Percentiles rank a stretch among this genome's conserved stretches.
These are phyloP conservation scores for Petrocephalus zakoni DNA, from an alignment of 2,113 vertebrate species.

Conservation along the genomic window DNA sequence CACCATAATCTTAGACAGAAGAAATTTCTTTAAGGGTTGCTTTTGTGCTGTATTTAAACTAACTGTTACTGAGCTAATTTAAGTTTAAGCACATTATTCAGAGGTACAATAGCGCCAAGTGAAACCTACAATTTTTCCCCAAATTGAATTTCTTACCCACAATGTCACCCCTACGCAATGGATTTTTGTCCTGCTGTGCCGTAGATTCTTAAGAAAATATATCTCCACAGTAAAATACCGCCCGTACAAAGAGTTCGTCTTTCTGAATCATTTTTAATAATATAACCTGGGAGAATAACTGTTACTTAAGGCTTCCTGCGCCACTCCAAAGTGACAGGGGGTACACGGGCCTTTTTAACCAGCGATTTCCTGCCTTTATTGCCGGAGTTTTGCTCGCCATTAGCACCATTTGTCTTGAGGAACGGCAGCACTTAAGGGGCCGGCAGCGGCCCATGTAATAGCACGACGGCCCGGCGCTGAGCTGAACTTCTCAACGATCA, in stretches of 20 bases:
- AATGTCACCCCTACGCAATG: not conserved
- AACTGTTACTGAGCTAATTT: not conserved
- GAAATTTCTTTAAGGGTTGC: not conserved
- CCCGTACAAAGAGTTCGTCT: not conserved
- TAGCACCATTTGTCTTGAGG: not conserved
- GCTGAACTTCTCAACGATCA: not conserved
- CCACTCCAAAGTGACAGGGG: not conserved
- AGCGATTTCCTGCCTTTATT: not conserved
- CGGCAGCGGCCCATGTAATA: not conserved
- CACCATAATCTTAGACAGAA: not conserved
- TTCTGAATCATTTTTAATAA: not conserved
- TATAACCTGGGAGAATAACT: not conserved
- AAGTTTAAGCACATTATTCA: not conserved
- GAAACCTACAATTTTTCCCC: not conserved
- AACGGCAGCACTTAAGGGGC: not conserved
- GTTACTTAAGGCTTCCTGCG: not conserved
- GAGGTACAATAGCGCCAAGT: not conserved
- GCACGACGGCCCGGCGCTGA: not conserved
- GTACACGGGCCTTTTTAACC: not conserved
- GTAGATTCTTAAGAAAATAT: not conserved
- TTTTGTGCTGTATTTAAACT: not conserved
- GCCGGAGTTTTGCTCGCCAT: not conserved
- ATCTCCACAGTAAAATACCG: not conserved
- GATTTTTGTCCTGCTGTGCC: not conserved
- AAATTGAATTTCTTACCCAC: not conserved